These are phyloP conservation scores for Anadara kagoshimensis DNA, from an alignment of 1,140 invertebrate species.

Conservation along the genomic window DNA sequence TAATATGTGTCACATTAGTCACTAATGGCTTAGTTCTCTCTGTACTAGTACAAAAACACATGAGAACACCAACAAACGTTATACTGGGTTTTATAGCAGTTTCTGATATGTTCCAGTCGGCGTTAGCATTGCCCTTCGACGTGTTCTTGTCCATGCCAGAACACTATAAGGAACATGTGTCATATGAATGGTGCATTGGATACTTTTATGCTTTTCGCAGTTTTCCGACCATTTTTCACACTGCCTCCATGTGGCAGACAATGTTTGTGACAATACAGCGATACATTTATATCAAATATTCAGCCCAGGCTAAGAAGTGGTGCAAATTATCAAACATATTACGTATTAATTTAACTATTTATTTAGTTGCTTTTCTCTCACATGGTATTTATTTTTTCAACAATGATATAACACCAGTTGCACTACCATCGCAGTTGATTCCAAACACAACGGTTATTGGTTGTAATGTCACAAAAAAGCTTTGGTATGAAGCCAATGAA, in stretches of 20 bases:
- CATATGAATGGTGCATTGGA: neutral
- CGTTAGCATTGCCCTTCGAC: neutral
- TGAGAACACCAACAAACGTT: no score
- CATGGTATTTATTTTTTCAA: neutral
- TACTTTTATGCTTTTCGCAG: neutral
- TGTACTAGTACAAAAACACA: neutral
- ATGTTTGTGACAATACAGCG: neutral
- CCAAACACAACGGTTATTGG: neutral
- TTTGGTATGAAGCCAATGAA: neutral
- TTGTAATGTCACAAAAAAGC: neutral
- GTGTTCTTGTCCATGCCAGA: neutral
- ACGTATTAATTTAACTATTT: neutral
- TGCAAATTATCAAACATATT: neutral
- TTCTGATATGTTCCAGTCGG: neutral
- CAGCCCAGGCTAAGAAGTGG: neutral
- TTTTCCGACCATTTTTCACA: neutral
- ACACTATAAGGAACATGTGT: neutral
- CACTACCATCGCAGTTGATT: neutral
- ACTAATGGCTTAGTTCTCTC: neutral
- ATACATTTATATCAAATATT: neutral
- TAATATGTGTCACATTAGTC: neutral
- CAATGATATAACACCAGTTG: neutral
- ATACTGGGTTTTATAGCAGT: no score
- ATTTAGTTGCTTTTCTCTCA: neutral
- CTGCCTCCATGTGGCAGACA: neutral